Conservation (phyloP, 2,888 invertebrate species). For the Lepidonotus clava region DNA sequence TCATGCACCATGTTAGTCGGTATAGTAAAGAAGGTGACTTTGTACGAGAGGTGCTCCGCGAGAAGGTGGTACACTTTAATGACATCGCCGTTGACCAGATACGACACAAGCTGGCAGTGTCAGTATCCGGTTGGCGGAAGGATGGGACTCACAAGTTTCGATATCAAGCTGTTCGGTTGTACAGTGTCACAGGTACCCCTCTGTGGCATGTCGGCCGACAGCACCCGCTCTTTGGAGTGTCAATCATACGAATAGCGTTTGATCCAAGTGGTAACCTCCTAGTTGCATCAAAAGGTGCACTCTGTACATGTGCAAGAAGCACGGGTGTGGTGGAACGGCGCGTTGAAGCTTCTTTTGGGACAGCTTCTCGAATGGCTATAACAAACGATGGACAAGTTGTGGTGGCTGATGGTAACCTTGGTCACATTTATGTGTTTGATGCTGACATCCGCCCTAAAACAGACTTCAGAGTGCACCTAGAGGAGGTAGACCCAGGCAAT, state of each 20-base stretch:
- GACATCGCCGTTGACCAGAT: conserved; percentile 50
- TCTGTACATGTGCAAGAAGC: conserved; percentile 15
- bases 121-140: conserved; percentile 36
- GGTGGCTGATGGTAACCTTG: conserved; percentile 34
- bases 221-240: conserved; percentile 9
- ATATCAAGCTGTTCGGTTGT: conserved; percentile 39
- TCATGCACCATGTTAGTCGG: conserved; percentile 48
- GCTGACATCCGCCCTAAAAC: neutral
- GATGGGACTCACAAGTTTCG: conserved; percentile 41
- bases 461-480: neutral
- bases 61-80: conserved; percentile 8
- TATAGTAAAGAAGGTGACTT: conserved; percentile 29
- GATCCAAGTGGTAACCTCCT: conserved; percentile 36
- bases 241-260: conserved; percentile 49
- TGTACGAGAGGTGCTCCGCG: conserved; percentile 16
- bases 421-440: conserved; percentile 44
- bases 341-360: neutral
- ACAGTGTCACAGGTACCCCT: conserved; percentile 11
- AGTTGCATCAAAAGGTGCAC: neutral
- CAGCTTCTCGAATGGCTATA: conserved; percentile 35
- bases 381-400: conserved; percentile 27
- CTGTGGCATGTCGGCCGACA: conserved; percentile 46
- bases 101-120: conserved; percentile 9
- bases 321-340: conserved; percentile 36
- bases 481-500: neutral